Evolutionary conservation across 1,140 invertebrate species (phyloP).

Genomic region (Thalassaphorura encarpata): DNA sequence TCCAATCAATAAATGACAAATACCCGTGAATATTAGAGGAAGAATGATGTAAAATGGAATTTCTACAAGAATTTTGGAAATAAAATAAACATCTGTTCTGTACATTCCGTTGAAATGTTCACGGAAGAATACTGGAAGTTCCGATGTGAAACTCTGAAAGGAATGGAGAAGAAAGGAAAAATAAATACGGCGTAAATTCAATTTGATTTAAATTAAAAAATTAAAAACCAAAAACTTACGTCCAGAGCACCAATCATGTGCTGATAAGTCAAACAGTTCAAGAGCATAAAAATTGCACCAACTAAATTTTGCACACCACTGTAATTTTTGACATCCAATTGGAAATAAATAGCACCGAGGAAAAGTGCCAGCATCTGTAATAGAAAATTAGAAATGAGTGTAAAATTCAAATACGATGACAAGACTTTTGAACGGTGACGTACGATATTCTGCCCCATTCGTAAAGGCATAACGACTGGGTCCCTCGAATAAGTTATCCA

Average conservation of each 20-base stretch:
- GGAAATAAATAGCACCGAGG: too few species aligned
- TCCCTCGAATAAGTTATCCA: conserved; percentile 38
- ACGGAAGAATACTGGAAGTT: conserved; percentile 31
- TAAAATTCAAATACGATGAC: too few species aligned
- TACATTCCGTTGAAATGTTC: conserved; percentile 34
- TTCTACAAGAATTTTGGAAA: conserved; percentile 36
- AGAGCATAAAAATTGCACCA: conserved; percentile 80
- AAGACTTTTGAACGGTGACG: too few species aligned
- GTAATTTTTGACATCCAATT: too few species aligned
- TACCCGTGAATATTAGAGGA: conserved; percentile 40
- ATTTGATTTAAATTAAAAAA: not conserved
- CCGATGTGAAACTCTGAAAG: conserved; percentile 72
- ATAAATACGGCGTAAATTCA: not conserved
- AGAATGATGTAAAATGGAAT: conserved; percentile 38
- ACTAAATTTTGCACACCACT: conserved; percentile 92
- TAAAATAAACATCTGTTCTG: conserved; percentile 27
- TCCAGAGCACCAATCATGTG: not conserved
- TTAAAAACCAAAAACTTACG: not conserved
- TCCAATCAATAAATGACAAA: conserved; percentile 73
- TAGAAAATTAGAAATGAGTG: too few species aligned
- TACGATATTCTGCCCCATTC: too few species aligned
- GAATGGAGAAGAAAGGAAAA: too few species aligned
- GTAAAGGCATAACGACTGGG: too few species aligned
- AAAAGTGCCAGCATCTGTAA: too few species aligned
- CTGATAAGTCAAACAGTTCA: conserved; percentile 80